phyloP scores from a whole-genome alignment of 2,797 vertebrate species.

The Melanotaenia pygmaea region DNA sequence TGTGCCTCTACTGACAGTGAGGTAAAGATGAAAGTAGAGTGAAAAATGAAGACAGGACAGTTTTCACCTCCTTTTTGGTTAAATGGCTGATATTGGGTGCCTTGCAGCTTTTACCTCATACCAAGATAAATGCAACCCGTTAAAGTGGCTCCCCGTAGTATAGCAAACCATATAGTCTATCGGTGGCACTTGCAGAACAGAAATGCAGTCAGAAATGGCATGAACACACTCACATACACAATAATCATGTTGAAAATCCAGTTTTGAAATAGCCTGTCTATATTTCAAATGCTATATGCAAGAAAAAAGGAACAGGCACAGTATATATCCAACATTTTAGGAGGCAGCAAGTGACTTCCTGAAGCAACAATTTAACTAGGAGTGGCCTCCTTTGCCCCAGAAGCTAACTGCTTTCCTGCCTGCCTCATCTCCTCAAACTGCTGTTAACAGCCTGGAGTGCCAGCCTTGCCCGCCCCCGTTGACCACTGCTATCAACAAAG shows the following conservation, averaged over 20 bases:
- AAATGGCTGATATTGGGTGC: not conserved
- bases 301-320: not conserved
- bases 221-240: not conserved
- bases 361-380: constrained; percentile 52
- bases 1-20: not conserved
- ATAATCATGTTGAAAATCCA: not conserved
- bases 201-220: not conserved
- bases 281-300: constrained; percentile 17
- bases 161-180: no score
- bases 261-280: not conserved
- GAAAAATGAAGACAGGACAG: not conserved
- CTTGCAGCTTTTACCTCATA: not conserved
- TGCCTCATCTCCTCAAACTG: constrained; percentile 64
- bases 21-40: not conserved
- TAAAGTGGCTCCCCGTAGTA: no score
- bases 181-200: no score
- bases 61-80: not conserved
- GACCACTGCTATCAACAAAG: constrained; percentile 70
- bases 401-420: constrained; percentile 52
- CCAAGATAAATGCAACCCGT: not conserved
- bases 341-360: constrained; percentile 28
- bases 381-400: constrained; percentile 42
- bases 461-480: constrained; percentile 43
- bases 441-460: constrained; percentile 54
- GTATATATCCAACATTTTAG: constrained; percentile 9